These are phyloP conservation scores for Tragelaphus buxtoni DNA, from an alignment of 2,113 vertebrate species.

Conservation along the genomic window DNA sequence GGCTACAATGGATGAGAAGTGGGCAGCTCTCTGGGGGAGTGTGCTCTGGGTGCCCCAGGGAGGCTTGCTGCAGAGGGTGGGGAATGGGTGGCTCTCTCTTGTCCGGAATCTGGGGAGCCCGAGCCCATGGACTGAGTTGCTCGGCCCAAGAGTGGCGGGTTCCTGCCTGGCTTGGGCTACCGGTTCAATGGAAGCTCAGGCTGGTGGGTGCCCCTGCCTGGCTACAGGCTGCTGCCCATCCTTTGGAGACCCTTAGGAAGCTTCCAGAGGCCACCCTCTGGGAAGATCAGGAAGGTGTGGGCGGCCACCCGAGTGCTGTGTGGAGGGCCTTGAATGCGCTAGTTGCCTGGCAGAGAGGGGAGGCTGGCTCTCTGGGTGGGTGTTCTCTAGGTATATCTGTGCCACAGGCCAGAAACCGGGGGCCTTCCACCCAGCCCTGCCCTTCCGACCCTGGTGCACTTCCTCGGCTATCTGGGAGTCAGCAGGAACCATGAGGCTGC, in stretches of 20 bases:
- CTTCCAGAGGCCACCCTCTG: not conserved
- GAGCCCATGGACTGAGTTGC: not conserved
- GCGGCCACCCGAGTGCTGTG: rapidly evolving
- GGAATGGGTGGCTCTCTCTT: not conserved
- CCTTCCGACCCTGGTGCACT: not conserved
- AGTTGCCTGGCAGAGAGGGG: not conserved
- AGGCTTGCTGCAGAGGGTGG: not conserved
- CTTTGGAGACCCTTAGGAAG: not conserved
- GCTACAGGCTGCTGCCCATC: not conserved
- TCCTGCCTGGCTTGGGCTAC: not conserved
- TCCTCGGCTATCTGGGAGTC: not conserved
- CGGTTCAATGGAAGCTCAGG: not conserved
- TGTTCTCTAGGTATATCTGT: not conserved
- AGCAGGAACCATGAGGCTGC: not conserved
- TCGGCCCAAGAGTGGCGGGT: too few species aligned
- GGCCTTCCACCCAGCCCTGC: not conserved
- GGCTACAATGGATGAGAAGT: not conserved
- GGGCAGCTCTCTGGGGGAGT: not conserved
- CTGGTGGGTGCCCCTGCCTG: too few species aligned
- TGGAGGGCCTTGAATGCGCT: not conserved
- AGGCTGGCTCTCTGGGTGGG: not conserved
- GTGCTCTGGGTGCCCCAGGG: too few species aligned
- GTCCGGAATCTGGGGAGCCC: not conserved
- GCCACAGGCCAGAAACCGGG: not conserved
- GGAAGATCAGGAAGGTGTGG: not conserved